Conservation (phyloP, 2,888 invertebrate species). For the Drosophila phalerata region DNA sequence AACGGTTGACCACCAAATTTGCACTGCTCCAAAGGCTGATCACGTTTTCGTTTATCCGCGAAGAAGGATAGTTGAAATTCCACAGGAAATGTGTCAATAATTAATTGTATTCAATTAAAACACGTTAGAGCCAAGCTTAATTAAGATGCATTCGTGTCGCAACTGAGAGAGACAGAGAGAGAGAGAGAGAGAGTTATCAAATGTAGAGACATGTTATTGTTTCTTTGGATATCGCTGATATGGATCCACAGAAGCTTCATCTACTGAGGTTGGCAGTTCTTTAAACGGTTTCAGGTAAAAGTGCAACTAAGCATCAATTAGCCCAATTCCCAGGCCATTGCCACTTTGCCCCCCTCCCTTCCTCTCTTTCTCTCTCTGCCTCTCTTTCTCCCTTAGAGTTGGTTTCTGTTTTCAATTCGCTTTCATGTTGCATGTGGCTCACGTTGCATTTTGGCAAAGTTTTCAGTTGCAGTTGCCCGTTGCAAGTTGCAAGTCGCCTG, state of each 20-base stretch:
- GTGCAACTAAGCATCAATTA: slow-evolving; percentile 85
- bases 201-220: slow-evolving; percentile 44
- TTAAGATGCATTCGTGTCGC: slow-evolving; percentile 82
- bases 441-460: slow-evolving; percentile 73
- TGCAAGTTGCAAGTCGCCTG: slow-evolving; percentile 22
- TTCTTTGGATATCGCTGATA: slow-evolving; percentile 31
- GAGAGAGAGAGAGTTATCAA: slow-evolving; percentile 10
- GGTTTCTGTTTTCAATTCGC: slow-evolving; percentile 63
- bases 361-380: slow-evolving; percentile 21
- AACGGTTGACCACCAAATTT: slow-evolving; percentile 31
- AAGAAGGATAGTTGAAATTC: slow-evolving; percentile 59
- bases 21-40: slow-evolving; percentile 46
- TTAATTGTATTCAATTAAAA: slow-evolving; percentile 85
- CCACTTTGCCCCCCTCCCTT: slow-evolving; percentile 59
- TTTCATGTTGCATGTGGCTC: slow-evolving; percentile 77
- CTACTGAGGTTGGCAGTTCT: slow-evolving; percentile 50
- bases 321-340: slow-evolving; percentile 84
- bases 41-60: slow-evolving; percentile 64
- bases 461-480: slow-evolving; percentile 40
- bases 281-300: slow-evolving; percentile 83
- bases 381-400: slow-evolving; percentile 16
- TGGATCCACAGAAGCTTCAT: slow-evolving; percentile 51
- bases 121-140: slow-evolving; percentile 61
- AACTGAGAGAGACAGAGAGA: background rate
- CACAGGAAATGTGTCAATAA: slow-evolving; percentile 84